A percentile compares a stretch with the other conserved stretches of the same genome.
These are phyloP conservation scores for Rhinolophus sinicus DNA, from an alignment of 2,113 vertebrate species.

Conservation along the genomic window DNA sequence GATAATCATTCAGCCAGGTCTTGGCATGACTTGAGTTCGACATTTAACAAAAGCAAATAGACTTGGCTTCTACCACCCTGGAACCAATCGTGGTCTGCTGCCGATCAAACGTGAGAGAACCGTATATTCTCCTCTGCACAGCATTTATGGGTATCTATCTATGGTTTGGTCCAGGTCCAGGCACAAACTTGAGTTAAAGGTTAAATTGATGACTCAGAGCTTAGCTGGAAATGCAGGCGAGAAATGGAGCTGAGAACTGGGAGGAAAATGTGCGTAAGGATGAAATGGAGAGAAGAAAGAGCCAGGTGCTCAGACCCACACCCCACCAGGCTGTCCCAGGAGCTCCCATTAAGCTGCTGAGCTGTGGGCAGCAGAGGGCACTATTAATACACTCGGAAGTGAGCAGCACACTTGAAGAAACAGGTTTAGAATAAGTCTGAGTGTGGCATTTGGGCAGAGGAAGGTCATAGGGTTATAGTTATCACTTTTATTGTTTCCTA, in stretches of 20 bases:
- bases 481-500: background rate
- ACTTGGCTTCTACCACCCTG: conserved; percentile 55
- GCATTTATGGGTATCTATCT: conserved; percentile 64
- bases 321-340: background rate
- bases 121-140: conserved; percentile 57
- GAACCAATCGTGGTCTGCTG: conserved; percentile 46
- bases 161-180: conserved; percentile 72
- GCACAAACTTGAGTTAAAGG: conserved; percentile 70
- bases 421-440: background rate
- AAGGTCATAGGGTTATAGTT: background rate
- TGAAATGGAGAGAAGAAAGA: background rate
- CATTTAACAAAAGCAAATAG: conserved; percentile 62
- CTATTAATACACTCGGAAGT: conserved; percentile 66
- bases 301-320: background rate
- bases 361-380: conserved; percentile 74
- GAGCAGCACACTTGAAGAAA: background rate
- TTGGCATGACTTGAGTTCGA: conserved; percentile 47
- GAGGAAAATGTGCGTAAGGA: conserved; percentile 1
- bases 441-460: background rate
- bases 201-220: conserved; percentile 75
- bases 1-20: conserved; percentile 39
- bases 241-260: conserved; percentile 54
- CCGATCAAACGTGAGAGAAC: conserved; percentile 54
- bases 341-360: background rate
- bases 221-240: conserved; percentile 51